Base-by-base conservation (phyloP, 2,888 invertebrate species). In the Tipula helvola region DNA sequence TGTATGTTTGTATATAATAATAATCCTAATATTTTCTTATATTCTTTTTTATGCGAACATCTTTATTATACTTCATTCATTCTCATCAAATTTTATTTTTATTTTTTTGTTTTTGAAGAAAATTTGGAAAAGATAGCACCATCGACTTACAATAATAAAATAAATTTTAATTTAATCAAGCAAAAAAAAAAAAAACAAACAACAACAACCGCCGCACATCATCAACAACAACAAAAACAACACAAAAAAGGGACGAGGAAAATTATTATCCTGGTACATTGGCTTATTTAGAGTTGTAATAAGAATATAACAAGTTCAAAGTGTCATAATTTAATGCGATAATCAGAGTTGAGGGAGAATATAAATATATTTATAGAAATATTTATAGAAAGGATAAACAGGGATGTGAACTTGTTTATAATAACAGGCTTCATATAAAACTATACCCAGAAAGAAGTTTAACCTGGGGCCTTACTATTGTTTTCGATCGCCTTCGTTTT, bases 51-150 rank as follows among this genome's bases (percentile, higher is more conserved):
- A 71, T 28, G 28, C 71, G 28, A 28, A 28, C 71, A 10, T 71
- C 71, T 71, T 71, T 71, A 71, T 71, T 71, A 28, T 28, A 71
- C 71, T 71, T 71, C 71, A 71, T 71, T 71, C 71, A 71, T 71
- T 71, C 71, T 71, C 71, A 71, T 71, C 71, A 71, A 71, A 71
- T 71, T 71, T 71, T 71, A 71, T 71, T 28, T 71, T 71, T 71
- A 71, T 71, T 71, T 71, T 71, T 71, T 71, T 71, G 71, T 71
- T 71, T 71, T 71, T 71, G 71, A 71, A 71, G 71, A 71, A 71
- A 28, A 10, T 71, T 28, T 28, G 10, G 28, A 8, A 71, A 71
- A 71, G 71, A 71, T 71, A 71, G 71, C 71, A 71, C 28, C 28
- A 28, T 2, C 28, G 71, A 71, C 71, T 71, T 71, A 71, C 71